Base-by-base conservation (phyloP, 2,888 invertebrate species). In the Lamellibrachia columna region DNA sequence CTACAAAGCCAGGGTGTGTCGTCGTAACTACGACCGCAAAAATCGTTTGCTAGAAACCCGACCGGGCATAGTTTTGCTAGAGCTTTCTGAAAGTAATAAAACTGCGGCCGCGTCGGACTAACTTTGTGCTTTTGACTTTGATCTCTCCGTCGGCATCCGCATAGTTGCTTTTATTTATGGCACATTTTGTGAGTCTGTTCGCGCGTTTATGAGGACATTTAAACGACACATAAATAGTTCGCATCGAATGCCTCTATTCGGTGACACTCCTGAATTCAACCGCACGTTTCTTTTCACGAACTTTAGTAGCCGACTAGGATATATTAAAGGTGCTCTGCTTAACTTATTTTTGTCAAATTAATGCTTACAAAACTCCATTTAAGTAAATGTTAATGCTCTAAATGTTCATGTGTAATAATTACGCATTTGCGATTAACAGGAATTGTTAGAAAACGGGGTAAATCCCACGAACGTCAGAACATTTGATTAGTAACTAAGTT, bases 61-160 rank as follows among this genome's bases (percentile, higher is more conserved):
- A 75, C 75, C 75, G 22, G 75, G 75, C 15, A 75, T 4, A 22
- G 15, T 75, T 75, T 22, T 22, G 75, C n/a, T 75, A 75, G 22
- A 75, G n/a, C 75, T n/a, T 75, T 75, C 75, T n/a, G 15, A 75
- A 75, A 75, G 75, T 75, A 75, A 75, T 75, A 75, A 75, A 75
- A 75, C 75, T 22, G 75, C n/a, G 22, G 15, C 75, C 75, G 75
- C n/a, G 75, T 11, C 11, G 15, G 75, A 75, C 15, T 75, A 75
- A 75, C 75, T 75, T 75, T 22, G 75, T n/a, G 75, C 75, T 75
- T 75, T 75, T 75, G 22, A 22, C 75, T 75, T 75, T 75, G 75
- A 75, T 75, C 75, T 75, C 15, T 75, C 75, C 75, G 22, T 15
- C 22, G 3, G 75, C n/a, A 75, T 75, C 75, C 75, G 75, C 75